These are phyloP conservation scores for Phenganax stokvisi DNA, from an alignment of 92 coral and sea anemone species.

Conservation along the genomic window DNA sequence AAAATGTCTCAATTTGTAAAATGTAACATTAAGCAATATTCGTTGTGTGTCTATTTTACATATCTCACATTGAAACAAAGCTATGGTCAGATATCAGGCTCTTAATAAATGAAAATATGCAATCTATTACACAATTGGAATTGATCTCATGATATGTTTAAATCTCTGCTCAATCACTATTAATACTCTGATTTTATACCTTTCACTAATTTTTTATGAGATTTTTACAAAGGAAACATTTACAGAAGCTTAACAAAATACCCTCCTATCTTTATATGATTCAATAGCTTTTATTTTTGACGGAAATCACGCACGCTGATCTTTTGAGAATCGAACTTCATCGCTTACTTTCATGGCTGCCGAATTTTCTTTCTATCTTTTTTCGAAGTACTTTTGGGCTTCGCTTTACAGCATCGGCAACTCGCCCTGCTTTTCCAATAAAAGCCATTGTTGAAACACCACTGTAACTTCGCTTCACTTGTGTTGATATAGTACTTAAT, in stretches of 20 bases:
- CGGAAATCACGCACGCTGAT: conserved; percentile 2
- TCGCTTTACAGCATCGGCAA: conserved; percentile 80
- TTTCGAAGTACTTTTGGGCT: conserved; percentile 89
- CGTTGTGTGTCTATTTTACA: not conserved
- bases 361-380: conserved; percentile 50
- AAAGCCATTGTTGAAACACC: conserved; percentile 13
- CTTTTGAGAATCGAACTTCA: not conserved
- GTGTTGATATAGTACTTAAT: not conserved
- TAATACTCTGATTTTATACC: not conserved
- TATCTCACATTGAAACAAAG: not conserved
- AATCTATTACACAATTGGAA: not conserved
- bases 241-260: not conserved
- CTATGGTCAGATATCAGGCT: not conserved
- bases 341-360: conserved; percentile 58
- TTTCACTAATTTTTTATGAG: not conserved
- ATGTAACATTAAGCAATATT: not conserved
- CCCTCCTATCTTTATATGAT: not conserved
- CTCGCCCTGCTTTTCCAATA: conserved; percentile 38
- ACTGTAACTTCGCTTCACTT: not conserved
- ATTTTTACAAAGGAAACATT: not conserved
- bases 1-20: conserved; percentile 12
- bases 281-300: not conserved
- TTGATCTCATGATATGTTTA: not conserved
- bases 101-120: not conserved
- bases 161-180: not conserved